These are phyloP conservation scores for Diarsia dahlii DNA, from an alignment of 2,888 invertebrate species.

Conservation along the genomic window DNA sequence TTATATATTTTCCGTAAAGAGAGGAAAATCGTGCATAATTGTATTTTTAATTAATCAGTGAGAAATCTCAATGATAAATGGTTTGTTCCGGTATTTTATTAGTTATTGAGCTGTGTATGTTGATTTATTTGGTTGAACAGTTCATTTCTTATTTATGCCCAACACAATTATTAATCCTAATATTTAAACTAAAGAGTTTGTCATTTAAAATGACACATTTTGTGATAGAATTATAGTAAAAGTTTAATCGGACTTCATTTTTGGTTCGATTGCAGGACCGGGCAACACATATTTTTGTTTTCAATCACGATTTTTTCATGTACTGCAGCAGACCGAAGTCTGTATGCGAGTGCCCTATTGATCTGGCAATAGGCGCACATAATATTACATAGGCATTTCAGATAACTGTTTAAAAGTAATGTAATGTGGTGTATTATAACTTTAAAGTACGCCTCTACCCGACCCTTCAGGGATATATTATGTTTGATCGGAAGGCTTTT, in stretches of 20 bases:
- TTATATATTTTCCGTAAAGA: slow-evolving; percentile 11
- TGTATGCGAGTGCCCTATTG: neutral
- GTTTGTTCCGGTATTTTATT: neutral
- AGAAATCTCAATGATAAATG: neutral
- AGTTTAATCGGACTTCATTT: neutral
- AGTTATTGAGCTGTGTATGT: neutral
- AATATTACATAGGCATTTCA: neutral
- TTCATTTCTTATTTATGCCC: neutral
- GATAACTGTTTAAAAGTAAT: neutral
- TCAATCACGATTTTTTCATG: neutral
- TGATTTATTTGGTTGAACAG: neutral
- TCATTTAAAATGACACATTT: neutral
- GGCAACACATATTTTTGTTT: neutral
- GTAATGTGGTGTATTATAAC: neutral
- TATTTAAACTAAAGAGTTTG: neutral
- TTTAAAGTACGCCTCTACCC: neutral
- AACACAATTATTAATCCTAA: neutral
- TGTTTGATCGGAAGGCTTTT: neutral
- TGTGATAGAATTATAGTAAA: neutral
- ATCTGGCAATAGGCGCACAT: neutral
- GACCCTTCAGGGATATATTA: neutral
- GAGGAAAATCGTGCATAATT: slow-evolving; percentile 21
- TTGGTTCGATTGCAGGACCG: neutral
- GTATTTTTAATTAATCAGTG: slow-evolving; percentile 1
- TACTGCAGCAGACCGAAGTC: neutral